Evolutionary conservation across 2,888 invertebrate species (phyloP).

Genomic region (Caenorhabditis sp.): DNA sequence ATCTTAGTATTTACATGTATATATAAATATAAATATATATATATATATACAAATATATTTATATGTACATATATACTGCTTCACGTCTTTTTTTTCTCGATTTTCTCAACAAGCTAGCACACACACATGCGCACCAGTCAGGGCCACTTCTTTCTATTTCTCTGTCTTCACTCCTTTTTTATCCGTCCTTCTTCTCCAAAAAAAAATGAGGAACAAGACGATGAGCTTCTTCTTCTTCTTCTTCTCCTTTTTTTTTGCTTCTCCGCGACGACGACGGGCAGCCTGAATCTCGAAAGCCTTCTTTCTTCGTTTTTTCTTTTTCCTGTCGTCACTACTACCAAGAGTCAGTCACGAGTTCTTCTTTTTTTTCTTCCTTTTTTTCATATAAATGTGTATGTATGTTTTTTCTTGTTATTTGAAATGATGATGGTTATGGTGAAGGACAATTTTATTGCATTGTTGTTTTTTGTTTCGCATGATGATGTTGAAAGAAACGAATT

Average conservation of each 20-base stretch:
- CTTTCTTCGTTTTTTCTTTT: not conserved
- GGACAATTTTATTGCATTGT: not conserved
- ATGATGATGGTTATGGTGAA: not conserved
- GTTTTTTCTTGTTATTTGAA: not conserved
- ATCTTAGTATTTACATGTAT: no score
- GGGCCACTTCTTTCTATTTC: not conserved
- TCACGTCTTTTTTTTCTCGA: constrained; percentile 17
- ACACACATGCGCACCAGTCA: constrained; percentile 5
- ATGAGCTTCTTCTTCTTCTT: constrained; percentile 7
- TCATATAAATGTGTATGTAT: not conserved
- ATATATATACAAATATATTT: not conserved
- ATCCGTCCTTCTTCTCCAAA: not conserved
- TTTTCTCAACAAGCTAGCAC: constrained; percentile 36
- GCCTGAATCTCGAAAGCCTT: not conserved
- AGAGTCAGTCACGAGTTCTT: not conserved
- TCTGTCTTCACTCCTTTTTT: constrained; percentile 2
- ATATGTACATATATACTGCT: not conserved
- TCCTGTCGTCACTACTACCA: not conserved
- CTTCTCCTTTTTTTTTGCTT: constrained; percentile 6
- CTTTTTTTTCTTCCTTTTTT: not conserved
- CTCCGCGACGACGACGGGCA: no score
- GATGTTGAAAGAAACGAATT: not conserved
- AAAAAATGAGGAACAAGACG: constrained; percentile 9
- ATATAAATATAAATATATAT: not conserved
- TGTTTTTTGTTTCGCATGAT: not conserved